phyloP scores from a whole-genome alignment of 2,888 invertebrate species.

The Drosophila fulvimacula region DNA sequence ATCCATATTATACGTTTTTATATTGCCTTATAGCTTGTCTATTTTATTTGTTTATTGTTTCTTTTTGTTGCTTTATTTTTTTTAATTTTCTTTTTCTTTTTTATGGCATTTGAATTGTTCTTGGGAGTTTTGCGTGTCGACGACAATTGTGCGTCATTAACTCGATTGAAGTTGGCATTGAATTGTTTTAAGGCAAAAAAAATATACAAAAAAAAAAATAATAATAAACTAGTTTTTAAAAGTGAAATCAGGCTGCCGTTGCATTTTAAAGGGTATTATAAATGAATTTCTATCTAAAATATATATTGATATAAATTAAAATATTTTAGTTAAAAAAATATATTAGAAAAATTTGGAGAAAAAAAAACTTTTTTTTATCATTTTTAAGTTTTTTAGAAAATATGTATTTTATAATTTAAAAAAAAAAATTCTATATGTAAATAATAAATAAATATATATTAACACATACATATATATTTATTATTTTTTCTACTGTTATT shows the following conservation, averaged over 20 bases:
- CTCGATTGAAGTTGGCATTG: conserved; percentile 65
- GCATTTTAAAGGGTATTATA: conserved; percentile 10
- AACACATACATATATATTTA: not conserved
- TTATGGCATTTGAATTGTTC: conserved; percentile 34
- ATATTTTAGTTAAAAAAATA: too few species aligned
- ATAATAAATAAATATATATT: too few species aligned
- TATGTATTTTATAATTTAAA: too few species aligned
- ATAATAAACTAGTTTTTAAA: conserved; percentile 52
- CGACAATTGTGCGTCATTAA: conserved; percentile 41
- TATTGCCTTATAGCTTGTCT: conserved; percentile 5
- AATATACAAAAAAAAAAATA: conserved; percentile 9
- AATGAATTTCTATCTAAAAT: too few species aligned
- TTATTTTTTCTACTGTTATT: conserved; percentile 46
- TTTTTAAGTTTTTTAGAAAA: too few species aligned
- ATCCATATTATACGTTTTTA: conserved; percentile 11
- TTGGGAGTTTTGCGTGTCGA: conserved; percentile 23
- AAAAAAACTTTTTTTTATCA: too few species aligned
- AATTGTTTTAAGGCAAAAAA: conserved; percentile 47
- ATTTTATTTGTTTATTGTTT: conserved; percentile 8
- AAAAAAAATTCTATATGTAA: too few species aligned
- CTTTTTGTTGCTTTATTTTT: not conserved
- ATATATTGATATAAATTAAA: too few species aligned
- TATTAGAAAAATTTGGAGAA: too few species aligned
- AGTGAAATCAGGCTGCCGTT: conserved; percentile 60
- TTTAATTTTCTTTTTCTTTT: conserved; percentile 15